Conservation (phyloP, 2,888 invertebrate genomes). For the Sminthurides aquaticus region DNA sequence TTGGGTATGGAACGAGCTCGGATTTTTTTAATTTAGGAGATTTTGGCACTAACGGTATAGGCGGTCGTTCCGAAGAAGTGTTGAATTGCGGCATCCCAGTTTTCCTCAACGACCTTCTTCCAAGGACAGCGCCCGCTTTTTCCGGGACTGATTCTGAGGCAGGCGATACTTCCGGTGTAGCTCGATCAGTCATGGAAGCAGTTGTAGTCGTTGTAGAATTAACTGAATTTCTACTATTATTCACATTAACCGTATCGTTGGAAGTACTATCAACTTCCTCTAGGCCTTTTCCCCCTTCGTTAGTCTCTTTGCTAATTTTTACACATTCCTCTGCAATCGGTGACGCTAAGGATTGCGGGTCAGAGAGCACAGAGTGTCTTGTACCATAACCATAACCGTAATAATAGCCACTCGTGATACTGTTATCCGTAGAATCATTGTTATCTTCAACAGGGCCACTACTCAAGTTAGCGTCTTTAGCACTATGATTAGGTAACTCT, state of each 20-base stretch:
- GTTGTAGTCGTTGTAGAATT: not conserved
- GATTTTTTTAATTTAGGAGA: conserved; percentile 4
- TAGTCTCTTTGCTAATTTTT: not conserved
- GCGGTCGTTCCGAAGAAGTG: not conserved
- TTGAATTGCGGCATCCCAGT: not conserved
- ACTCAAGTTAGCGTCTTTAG: not conserved
- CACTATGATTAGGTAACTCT: not conserved
- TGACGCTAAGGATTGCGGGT: not conserved
- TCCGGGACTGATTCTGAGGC: not conserved
- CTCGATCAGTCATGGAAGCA: not conserved
- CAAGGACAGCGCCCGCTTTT: not conserved
- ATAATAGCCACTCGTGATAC: conserved; percentile 1
- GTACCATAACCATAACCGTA: conserved; percentile 4
- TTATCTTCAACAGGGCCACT: not conserved
- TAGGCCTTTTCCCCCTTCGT: not conserved
- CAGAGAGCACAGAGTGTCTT: not conserved
- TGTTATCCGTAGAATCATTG: not conserved
- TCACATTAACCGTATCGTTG: not conserved
- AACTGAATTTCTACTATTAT: not conserved
- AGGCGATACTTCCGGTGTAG: not conserved
- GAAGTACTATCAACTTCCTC: not conserved
- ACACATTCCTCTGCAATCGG: not conserved
- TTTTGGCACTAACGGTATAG: conserved; percentile 2
- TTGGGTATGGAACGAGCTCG: not conserved
- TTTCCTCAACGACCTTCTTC: not conserved